Percentiles rank a stretch among this genome's conserved stretches.
Conservation (phyloP, 2,113 vertebrate genomes). For the Trachemys scripta region DNA sequence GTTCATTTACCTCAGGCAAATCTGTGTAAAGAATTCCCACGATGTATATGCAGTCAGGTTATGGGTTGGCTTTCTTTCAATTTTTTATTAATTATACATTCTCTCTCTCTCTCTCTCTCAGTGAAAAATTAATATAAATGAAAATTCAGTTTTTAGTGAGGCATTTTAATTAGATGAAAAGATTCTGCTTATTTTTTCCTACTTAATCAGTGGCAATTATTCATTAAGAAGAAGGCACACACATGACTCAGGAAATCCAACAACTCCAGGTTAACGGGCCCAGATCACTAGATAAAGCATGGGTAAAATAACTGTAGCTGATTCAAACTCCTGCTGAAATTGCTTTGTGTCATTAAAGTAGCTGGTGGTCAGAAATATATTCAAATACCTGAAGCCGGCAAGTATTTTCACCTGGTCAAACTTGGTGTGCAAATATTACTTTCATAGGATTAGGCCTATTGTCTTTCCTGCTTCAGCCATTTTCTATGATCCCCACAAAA, state of each 20-base stretch:
- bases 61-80: conserved; percentile 2
- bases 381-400: conserved; percentile 8
- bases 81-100: conserved; percentile 42
- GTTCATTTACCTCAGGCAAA: background rate
- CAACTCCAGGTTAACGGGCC: background rate
- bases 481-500: conserved; percentile 33
- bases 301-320: background rate
- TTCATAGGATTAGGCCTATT: background rate
- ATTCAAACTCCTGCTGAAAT: conserved; percentile 13
- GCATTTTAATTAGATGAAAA: conserved; percentile 55
- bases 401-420: conserved; percentile 10
- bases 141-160: conserved; percentile 42
- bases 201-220: background rate
- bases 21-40: background rate
- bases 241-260: conserved; percentile 11
- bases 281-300: conserved; percentile 8
- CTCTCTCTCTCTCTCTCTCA: background rate
- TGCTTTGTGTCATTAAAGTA: background rate
- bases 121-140: conserved; percentile 32
- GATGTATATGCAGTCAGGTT: background rate
- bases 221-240: conserved; percentile 5
- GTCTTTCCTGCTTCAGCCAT: conserved; percentile 46
- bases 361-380: conserved; percentile 27
- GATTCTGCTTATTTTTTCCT: background rate
- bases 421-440: background rate